Evolutionary conservation across 2,888 invertebrate genomes (phyloP).

Genomic region (Yponomeuta cagnagella): DNA sequence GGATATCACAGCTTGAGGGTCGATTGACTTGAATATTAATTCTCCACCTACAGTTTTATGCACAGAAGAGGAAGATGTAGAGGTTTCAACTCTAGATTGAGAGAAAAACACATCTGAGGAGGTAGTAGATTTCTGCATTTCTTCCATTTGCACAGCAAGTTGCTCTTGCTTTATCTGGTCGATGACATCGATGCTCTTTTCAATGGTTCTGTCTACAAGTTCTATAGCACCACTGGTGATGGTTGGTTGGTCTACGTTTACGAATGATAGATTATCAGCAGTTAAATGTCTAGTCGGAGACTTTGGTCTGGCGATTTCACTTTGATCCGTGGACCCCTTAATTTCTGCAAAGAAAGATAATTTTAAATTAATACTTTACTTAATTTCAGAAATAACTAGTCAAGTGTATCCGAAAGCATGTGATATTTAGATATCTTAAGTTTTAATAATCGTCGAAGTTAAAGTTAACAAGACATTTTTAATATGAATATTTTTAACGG

Average conservation of each 20-base stretch:
- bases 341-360: conserved; percentile 54
- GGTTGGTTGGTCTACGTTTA: conserved; percentile 71
- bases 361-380: not conserved
- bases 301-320: conserved; percentile 58
- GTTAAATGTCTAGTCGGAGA: conserved; percentile 67
- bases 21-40: conserved; percentile 56
- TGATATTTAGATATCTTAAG: too few species aligned
- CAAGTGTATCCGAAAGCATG: too few species aligned
- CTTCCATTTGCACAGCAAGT: conserved; percentile 61
- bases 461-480: too few species aligned
- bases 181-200: conserved; percentile 60
- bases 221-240: conserved; percentile 73
- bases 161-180: conserved; percentile 65
- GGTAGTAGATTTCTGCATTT: conserved; percentile 46
- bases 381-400: not conserved
- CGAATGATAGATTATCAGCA: conserved; percentile 62
- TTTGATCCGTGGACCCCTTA: conserved; percentile 54
- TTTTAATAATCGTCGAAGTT: too few species aligned
- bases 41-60: conserved; percentile 58
- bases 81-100: conserved; percentile 60
- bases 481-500: not conserved
- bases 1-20: conserved; percentile 59
- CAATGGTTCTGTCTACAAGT: conserved; percentile 67
- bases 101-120: conserved; percentile 58
- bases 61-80: conserved; percentile 61